Conservation (phyloP, 2,888 invertebrate species). For the Scrobipalpa costella region DNA sequence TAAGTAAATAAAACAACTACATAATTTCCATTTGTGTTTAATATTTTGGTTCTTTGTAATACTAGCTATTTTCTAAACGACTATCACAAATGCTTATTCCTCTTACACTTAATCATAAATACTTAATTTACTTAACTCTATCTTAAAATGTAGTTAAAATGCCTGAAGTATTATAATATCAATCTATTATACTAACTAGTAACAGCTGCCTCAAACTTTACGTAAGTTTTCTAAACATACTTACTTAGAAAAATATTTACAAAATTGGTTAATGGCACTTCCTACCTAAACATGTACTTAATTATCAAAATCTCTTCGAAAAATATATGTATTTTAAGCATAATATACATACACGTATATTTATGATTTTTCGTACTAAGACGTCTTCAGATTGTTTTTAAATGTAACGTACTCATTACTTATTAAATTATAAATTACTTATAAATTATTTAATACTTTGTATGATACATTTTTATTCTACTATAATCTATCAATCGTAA, state of each 20-base stretch:
- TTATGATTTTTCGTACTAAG: no score
- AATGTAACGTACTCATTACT: neutral
- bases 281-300: neutral
- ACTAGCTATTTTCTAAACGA: neutral
- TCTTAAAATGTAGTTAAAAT: neutral
- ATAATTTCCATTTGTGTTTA: neutral
- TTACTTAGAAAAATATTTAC: constrained; percentile 5
- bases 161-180: neutral
- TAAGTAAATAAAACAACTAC: neutral
- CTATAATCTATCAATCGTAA: neutral
- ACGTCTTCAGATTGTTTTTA: no score
- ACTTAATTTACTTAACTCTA: neutral
- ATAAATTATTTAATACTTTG: constrained; percentile 10
- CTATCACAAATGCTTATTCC: constrained; percentile 20
- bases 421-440: neutral
- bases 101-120: constrained; percentile 3
- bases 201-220: neutral
- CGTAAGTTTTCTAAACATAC: neutral
- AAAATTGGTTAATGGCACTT: constrained; percentile 11
- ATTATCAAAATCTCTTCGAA: constrained; percentile 3
- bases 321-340: neutral
- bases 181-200: no score
- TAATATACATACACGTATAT: no score
- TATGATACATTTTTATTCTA: neutral
- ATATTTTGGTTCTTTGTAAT: neutral